Evolutionary conservation across 1,140 invertebrate genomes (phyloP).

Genomic region (Scylla paramamosain): DNA sequence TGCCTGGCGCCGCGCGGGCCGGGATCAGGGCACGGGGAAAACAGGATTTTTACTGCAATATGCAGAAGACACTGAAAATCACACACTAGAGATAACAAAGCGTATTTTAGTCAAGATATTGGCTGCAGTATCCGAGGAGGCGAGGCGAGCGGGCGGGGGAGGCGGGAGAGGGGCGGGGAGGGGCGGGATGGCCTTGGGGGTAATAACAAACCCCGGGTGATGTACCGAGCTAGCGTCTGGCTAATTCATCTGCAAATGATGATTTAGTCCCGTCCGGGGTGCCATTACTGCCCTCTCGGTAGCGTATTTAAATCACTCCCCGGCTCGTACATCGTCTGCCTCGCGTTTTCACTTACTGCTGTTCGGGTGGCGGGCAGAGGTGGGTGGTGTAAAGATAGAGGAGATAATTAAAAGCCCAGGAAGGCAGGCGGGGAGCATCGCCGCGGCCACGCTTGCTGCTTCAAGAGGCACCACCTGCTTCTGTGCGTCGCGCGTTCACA

Average conservation of each 20-base stretch:
- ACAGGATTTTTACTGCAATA: slow-evolving; percentile 33
- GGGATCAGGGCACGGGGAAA: background rate
- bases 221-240: slow-evolving; percentile 43
- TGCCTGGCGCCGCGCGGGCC: background rate
- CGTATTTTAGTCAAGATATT: background rate
- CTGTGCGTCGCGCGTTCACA: background rate
- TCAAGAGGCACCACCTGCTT: background rate
- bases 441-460: background rate
- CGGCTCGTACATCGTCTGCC: slow-evolving; percentile 33
- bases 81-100: slow-evolving; percentile 2
- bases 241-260: slow-evolving; percentile 64
- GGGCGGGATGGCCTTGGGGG: background rate
- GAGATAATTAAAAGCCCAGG: slow-evolving; percentile 17
- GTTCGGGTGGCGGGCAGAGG: slow-evolving; percentile 19
- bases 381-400: slow-evolving; percentile 13
- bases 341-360: background rate
- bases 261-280: slow-evolving; percentile 49
- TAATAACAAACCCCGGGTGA: slow-evolving; percentile 55
- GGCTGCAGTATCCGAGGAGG: background rate
- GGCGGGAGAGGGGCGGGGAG: background rate
- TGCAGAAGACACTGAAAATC: background rate
- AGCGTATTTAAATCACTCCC: slow-evolving; percentile 66
- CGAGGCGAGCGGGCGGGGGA: background rate
- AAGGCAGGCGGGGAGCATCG: background rate
- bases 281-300: slow-evolving; percentile 56